These are phyloP conservation scores for Baronia brevicornis DNA, from an alignment of 2,888 invertebrate species.

Conservation along the genomic window DNA sequence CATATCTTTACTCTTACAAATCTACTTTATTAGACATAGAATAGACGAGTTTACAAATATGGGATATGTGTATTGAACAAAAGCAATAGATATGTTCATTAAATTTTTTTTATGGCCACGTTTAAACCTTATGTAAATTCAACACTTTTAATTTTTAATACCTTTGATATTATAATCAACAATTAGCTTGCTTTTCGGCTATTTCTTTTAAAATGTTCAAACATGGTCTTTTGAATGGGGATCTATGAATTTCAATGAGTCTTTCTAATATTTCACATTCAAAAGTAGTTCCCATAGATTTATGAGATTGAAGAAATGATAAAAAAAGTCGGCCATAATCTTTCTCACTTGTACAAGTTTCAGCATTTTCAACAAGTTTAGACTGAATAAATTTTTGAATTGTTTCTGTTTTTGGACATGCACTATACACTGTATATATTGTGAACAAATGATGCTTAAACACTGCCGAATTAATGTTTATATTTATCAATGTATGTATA, in stretches of 20 bases:
- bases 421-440: slow-evolving; percentile 41
- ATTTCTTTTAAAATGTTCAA: slow-evolving; percentile 33
- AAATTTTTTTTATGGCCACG: background rate
- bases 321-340: slow-evolving; percentile 45
- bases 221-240: slow-evolving; percentile 49
- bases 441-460: slow-evolving; percentile 38
- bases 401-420: slow-evolving; percentile 30
- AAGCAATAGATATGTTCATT: slow-evolving; percentile 1
- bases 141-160: slow-evolving; percentile 3
- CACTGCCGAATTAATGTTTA: slow-evolving; percentile 29
- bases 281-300: slow-evolving; percentile 14
- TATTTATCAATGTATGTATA: slow-evolving; percentile 25
- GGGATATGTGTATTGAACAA: too few species aligned
- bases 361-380: slow-evolving; percentile 25
- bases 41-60: too few species aligned
- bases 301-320: slow-evolving; percentile 36
- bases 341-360: slow-evolving; percentile 31
- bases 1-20: too few species aligned
- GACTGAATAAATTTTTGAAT: slow-evolving; percentile 35
- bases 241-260: slow-evolving; percentile 37
- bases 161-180: slow-evolving; percentile 3
- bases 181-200: slow-evolving; percentile 11
- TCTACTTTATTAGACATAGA: too few species aligned
- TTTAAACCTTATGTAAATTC: too few species aligned
- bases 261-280: slow-evolving; percentile 25